Conservation (phyloP, 2,113 vertebrate species). For the Panurus biarmicus region DNA sequence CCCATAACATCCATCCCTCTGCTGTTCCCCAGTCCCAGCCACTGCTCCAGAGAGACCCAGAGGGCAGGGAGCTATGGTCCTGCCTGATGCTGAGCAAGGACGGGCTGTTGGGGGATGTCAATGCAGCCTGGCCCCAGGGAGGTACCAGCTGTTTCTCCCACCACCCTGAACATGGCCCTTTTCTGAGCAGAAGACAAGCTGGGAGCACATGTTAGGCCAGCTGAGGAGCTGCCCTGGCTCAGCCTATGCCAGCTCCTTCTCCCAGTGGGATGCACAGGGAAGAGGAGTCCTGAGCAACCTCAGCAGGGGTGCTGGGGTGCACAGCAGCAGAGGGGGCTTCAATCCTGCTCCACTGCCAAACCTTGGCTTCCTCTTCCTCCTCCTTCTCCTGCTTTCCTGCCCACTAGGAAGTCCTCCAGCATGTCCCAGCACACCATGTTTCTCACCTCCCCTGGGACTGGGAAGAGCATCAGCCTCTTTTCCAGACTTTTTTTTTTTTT, state of each 20-base stretch:
- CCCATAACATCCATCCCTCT: not conserved
- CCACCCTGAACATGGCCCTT: not conserved
- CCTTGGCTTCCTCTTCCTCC: not conserved
- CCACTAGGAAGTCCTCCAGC: not conserved
- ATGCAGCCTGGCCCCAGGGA: not conserved
- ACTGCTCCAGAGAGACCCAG: not conserved
- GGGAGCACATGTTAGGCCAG: not conserved
- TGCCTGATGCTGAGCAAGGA: not conserved
- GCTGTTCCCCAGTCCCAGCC: not conserved
- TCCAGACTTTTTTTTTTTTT: not conserved
- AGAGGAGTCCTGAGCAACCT: not conserved
- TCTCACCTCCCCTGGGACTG: not conserved
- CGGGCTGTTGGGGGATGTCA: not conserved
- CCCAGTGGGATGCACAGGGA: not conserved
- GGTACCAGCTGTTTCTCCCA: not conserved
- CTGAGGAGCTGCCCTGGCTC: not conserved
- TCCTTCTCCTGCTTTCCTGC: not conserved
- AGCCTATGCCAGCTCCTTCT: not conserved
- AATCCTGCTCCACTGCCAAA: rapidly evolving
- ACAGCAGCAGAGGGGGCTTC: not conserved
- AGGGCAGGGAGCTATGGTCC: not conserved
- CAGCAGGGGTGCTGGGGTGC: rapidly evolving
- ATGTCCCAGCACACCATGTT: not conserved
- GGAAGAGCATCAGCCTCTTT: not conserved
- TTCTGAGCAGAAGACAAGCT: not conserved